These are phyloP conservation scores for Trachemys scripta DNA, from an alignment of 2,113 vertebrate species.

Conservation along the genomic window DNA sequence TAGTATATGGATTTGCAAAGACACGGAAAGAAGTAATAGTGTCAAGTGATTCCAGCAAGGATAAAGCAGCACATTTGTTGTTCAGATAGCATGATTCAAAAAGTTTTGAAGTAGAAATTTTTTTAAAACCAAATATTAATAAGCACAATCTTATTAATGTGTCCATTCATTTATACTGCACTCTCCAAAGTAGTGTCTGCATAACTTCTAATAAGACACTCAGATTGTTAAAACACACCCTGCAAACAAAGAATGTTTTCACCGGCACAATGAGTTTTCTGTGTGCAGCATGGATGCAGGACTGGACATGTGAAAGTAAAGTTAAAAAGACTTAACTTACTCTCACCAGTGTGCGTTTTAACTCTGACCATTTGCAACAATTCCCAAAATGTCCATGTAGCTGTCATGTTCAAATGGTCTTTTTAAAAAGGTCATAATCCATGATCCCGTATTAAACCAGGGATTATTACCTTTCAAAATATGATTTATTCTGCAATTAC, in stretches of 20 bases:
- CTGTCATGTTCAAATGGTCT: neutral
- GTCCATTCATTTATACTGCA: neutral
- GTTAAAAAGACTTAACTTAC: neutral
- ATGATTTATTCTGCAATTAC: neutral
- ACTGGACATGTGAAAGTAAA: neutral
- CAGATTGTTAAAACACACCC: neutral
- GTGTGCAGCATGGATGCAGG: neutral
- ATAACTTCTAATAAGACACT: neutral
- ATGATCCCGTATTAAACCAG: neutral
- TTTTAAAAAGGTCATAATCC: neutral
- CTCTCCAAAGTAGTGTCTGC: neutral
- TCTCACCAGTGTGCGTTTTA: neutral
- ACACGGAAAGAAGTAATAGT: neutral
- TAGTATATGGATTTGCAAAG: neutral
- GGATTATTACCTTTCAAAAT: slow-evolving; percentile 7
- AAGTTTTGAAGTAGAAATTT: neutral
- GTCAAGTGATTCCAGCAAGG: neutral
- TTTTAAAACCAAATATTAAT: neutral
- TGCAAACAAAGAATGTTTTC: neutral
- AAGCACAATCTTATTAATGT: neutral
- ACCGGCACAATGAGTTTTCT: accelerated
- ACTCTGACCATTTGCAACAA: neutral
- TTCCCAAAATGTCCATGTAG: neutral
- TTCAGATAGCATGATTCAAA: neutral
- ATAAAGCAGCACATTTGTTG: neutral